These are phyloP conservation scores for Drosophila chauvacae DNA, from an alignment of 1,140 invertebrate species.

Conservation along the genomic window DNA sequence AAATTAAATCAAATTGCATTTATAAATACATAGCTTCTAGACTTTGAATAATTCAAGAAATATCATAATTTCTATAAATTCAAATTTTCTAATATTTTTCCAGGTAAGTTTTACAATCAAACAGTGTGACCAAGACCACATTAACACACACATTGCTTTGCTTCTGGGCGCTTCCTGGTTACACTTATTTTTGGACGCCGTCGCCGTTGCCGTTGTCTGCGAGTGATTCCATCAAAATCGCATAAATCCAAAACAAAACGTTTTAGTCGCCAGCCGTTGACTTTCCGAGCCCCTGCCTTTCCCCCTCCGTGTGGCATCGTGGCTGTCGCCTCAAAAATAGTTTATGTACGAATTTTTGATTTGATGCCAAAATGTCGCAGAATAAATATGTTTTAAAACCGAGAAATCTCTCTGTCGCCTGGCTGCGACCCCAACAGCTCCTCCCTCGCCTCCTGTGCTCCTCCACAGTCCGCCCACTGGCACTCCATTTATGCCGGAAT, in stretches of 20 bases:
- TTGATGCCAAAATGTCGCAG: conserved; percentile 78
- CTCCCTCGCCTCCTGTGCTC: background rate
- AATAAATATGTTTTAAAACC: conserved; percentile 68
- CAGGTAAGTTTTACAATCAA: background rate
- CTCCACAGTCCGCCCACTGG: background rate
- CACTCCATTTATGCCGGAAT: conserved; percentile 2
- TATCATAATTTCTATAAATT: too few relatives aligned
- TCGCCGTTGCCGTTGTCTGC: conserved; percentile 56
- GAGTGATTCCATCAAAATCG: conserved; percentile 80
- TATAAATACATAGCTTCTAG: too few relatives aligned
- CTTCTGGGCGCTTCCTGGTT: conserved; percentile 33
- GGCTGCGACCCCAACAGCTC: background rate
- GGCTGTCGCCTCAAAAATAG: conserved; percentile 69
- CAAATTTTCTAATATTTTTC: background rate
- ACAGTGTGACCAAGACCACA: background rate
- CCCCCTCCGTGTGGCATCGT: background rate
- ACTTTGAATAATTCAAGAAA: background rate
- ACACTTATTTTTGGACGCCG: conserved; percentile 68
- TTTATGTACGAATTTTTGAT: conserved; percentile 81
- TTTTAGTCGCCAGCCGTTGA: conserved; percentile 69
- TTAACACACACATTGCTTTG: background rate
- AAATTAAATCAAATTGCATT: too few relatives aligned
- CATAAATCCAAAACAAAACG: conserved; percentile 80
- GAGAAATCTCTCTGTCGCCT: conserved; percentile 12
- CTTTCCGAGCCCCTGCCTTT: conserved; percentile 9